These are phyloP conservation scores for Chloroceryle amazona DNA, from an alignment of 2,797 vertebrate species.

Conservation along the genomic window DNA sequence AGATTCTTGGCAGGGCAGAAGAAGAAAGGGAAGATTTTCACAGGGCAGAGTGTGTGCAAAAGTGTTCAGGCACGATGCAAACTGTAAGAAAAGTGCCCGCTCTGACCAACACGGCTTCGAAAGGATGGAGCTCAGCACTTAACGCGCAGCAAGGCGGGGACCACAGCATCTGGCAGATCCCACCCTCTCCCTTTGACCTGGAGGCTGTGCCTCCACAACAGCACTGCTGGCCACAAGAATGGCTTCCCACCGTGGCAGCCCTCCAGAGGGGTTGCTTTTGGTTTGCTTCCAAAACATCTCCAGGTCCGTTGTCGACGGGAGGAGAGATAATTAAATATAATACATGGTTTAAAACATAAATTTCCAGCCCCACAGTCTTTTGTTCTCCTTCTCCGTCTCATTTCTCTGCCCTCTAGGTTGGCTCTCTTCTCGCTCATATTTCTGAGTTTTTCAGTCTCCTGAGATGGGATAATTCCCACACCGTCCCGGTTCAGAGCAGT, in stretches of 20 bases:
- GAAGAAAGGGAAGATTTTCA: constrained; percentile 8
- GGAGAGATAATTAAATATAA: constrained; percentile 53
- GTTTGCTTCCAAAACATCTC: neutral
- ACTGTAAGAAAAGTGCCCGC: constrained; percentile 38
- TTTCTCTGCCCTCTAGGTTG: neutral
- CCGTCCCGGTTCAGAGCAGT: neutral
- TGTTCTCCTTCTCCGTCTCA: neutral
- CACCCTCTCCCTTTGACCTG: neutral
- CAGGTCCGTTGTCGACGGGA: neutral
- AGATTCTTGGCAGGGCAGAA: neutral
- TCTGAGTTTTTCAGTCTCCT: neutral
- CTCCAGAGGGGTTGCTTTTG: neutral
- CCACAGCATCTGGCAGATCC: neutral
- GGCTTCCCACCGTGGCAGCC: neutral
- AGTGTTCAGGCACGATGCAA: constrained; percentile 62
- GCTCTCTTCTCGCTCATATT: neutral
- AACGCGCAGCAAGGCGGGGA: neutral
- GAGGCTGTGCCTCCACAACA: neutral
- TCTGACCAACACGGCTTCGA: neutral
- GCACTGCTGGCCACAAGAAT: accelerated
- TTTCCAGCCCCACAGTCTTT: neutral
- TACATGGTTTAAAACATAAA: constrained; percentile 38
- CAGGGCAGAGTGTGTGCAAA: neutral
- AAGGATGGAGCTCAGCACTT: neutral
- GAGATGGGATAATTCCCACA: neutral